Evolutionary conservation across 2,888 invertebrate genomes (phyloP).

Genomic region (Oithona nana): DNA sequence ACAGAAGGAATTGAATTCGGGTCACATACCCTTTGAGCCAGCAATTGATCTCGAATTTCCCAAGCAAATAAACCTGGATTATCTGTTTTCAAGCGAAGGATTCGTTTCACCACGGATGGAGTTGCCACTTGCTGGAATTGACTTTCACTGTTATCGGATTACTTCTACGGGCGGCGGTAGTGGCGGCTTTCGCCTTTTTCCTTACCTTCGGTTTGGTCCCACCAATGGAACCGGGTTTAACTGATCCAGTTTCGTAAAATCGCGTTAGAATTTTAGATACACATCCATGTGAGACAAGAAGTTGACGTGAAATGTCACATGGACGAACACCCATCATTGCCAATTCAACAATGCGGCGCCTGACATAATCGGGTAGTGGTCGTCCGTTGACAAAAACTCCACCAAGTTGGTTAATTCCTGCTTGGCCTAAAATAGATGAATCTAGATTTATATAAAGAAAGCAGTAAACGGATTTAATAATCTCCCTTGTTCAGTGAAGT

Average conservation of each 20-base stretch:
- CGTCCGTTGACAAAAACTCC: slow-evolving; percentile 94
- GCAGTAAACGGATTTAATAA: too few species aligned
- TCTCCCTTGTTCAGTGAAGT: too few species aligned
- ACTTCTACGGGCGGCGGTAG: too few species aligned
- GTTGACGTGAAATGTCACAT: slow-evolving; percentile 85
- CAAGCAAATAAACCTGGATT: slow-evolving; percentile 92
- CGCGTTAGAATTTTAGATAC: slow-evolving; percentile 89
- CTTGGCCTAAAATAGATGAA: slow-evolving; percentile 74
- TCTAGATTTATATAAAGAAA: too few species aligned
- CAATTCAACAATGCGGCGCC: slow-evolving; percentile 79
- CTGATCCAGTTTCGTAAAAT: slow-evolving; percentile 91
- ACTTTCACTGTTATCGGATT: not conserved
- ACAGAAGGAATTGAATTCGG: slow-evolving; percentile 57
- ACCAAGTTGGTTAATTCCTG: slow-evolving; percentile 88
- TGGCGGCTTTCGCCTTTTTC: too few species aligned
- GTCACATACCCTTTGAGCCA: slow-evolving; percentile 75
- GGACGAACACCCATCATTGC: slow-evolving; percentile 84
- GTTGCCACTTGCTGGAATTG: slow-evolving; percentile 77
- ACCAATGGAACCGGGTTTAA: slow-evolving; percentile 81
- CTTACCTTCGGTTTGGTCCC: slow-evolving; percentile 85
- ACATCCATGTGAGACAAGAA: slow-evolving; percentile 88
- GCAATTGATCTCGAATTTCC: slow-evolving; percentile 79
- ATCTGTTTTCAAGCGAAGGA: slow-evolving; percentile 77
- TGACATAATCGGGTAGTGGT: slow-evolving; percentile 83
- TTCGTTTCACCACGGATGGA: slow-evolving; percentile 83